These are phyloP conservation scores for Xerus rutilus DNA, from an alignment of 2,797 vertebrate genomes.

Conservation along the genomic window DNA sequence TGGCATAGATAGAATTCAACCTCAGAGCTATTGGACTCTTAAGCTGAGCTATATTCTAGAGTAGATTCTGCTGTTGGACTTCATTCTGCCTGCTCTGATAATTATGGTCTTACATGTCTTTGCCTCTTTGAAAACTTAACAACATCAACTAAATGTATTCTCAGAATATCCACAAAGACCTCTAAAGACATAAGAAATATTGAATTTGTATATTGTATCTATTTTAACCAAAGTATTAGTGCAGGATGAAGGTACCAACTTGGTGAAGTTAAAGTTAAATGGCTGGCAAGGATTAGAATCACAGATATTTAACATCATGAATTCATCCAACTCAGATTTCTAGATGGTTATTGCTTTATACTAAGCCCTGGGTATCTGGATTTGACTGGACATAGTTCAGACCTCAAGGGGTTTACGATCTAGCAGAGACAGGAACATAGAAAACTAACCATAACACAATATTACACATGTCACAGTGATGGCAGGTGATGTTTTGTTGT, in stretches of 20 bases:
- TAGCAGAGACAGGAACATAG: not conserved
- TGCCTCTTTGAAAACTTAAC: not conserved
- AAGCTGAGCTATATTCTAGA: not conserved
- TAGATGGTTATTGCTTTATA: not conserved
- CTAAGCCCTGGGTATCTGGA: not conserved
- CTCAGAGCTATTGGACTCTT: not conserved
- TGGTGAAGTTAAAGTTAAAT: not conserved
- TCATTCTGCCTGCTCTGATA: not conserved
- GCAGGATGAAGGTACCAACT: not conserved
- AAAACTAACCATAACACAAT: not conserved
- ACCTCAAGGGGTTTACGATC: not conserved
- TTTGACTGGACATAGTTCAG: not conserved
- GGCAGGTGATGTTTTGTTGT: not conserved
- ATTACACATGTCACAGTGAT: not conserved
- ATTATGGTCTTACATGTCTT: not conserved
- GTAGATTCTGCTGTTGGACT: not conserved
- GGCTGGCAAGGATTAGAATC: not conserved
- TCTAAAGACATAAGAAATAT: not conserved
- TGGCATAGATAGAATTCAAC: conserved; percentile 28
- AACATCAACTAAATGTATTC: not conserved
- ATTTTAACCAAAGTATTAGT: not conserved
- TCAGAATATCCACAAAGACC: not conserved
- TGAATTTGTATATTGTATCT: not conserved
- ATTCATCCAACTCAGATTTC: not conserved
- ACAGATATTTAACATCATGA: not conserved